Base-by-base conservation (phyloP, 92 coral and sea anemone genomes). In the Epizoanthus scotinus region DNA sequence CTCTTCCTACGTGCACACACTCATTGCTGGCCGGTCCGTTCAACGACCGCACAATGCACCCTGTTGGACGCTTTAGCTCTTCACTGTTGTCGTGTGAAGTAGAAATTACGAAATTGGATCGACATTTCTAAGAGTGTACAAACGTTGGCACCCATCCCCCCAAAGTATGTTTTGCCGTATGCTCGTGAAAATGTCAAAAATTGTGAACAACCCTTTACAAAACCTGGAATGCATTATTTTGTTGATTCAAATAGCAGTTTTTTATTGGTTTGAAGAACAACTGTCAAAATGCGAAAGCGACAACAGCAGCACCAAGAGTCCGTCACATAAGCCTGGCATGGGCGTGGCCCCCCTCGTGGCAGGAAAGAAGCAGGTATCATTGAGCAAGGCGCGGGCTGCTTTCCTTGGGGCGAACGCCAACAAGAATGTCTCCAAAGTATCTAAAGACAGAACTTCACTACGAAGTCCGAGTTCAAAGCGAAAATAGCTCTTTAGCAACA, bases 231-330 rank as follows among this genome's bases (percentile, higher is more conserved):
- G 6, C 4, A 34, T 34, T 34, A n/a, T 34, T 34, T 34, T 34
- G 12, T 14, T 17, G 24, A 0, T 56, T 21, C 22, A 26, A 19
- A 64, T 29, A 8, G 28, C 31, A 13, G 40, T n/a, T 6, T 47
- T 15, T 71, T n/a, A 36, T 53, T 15, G 44, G n/a, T 53, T 53
- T 52, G 29, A 40, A 71, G 78, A 71, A 18, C 78, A 71, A 53
- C 62, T 71, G 25, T 71, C 78, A 18, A 71, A 71, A 52, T 71
- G 78, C n/a, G 78, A 53, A 52, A 71, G 62, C 60, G 78, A 71
- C 61, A 71, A 71, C 9, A 69, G 55, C 34, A 42, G 74, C 34
- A 55, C 50, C 25, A 71, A 71, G 19, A 27, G 61, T 14, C 24
- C 78, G 20, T 26, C 62, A 25, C 18, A 49, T 21, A 71, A 71